Evolutionary conservation across 2,888 invertebrate genomes (phyloP).

Genomic region (Perdita meconis): DNA sequence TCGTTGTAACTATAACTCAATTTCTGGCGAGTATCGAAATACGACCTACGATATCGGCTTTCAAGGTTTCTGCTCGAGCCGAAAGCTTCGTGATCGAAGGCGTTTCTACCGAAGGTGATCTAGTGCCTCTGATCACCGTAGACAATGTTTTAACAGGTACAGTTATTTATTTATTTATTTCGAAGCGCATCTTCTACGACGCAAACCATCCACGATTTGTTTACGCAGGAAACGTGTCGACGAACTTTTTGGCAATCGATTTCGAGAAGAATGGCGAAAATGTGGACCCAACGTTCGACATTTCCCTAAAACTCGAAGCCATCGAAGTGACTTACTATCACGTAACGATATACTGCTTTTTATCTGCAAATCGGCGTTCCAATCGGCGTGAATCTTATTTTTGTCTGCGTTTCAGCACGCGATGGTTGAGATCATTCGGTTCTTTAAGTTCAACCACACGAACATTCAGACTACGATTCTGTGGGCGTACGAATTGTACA

Average conservation of each 20-base stretch:
- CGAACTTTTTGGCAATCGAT: slow-evolving; percentile 90
- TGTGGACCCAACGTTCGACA: slow-evolving; percentile 88
- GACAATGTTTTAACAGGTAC: slow-evolving; percentile 85
- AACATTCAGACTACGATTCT: slow-evolving; percentile 84
- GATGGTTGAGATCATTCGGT: slow-evolving; percentile 89
- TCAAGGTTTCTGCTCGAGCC: slow-evolving; percentile 89
- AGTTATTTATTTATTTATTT: neutral
- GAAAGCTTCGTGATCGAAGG: slow-evolving; percentile 92
- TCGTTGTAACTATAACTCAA: slow-evolving; percentile 90
- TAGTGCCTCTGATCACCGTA: slow-evolving; percentile 89
- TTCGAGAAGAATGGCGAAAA: slow-evolving; percentile 89
- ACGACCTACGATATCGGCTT: slow-evolving; percentile 88
- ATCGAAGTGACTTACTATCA: slow-evolving; percentile 92
- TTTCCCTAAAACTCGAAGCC: slow-evolving; percentile 89
- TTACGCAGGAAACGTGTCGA: slow-evolving; percentile 86
- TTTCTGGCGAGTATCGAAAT: slow-evolving; percentile 89
- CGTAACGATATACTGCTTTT: slow-evolving; percentile 83
- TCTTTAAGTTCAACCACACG: slow-evolving; percentile 87
- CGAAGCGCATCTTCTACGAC: too few species aligned
- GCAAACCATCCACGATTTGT: neutral
- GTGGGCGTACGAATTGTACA: slow-evolving; percentile 72
- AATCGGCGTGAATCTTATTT: too few species aligned
- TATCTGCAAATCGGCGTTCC: too few species aligned
- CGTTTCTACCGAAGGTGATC: slow-evolving; percentile 89
- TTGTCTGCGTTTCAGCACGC: slow-evolving; percentile 87